Base-by-base conservation (phyloP, 1,140 invertebrate species). In the Aphelinus certus region DNA sequence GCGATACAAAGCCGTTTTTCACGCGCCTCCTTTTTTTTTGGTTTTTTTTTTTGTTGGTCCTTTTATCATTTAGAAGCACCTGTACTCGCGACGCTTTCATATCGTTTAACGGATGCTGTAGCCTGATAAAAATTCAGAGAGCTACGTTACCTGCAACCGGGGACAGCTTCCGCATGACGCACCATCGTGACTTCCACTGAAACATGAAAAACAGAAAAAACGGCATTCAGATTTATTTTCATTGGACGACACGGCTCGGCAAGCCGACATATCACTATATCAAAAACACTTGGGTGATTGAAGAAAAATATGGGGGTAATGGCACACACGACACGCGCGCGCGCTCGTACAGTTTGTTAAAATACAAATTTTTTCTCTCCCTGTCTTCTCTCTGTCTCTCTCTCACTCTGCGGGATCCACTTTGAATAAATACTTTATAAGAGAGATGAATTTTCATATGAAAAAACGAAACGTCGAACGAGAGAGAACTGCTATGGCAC, bases 141-240 rank as follows among this genome's bases (percentile, higher is more conserved):
- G 1, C 2, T 51, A 69, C 53, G 78, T 92, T 90, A 95, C 94
- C 94, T 90, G 94, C 94, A 60, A 95, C 94, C 61, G 94, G 94
- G 67, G 94, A 95, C 79, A 94, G 90, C 86, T 94, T 94, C 82
- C 92, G 91, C 89, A 95, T 91, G 67, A 94, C 92, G 85, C 93
- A 94, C 93, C 93, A 95, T 84, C 94, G 89, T 78, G 92, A 91
- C 86, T 95, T 95, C 94, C 94, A 95, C 93, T 94, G 90, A 78
- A 90, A 91, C 26, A 85, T 79, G 80, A 82, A 83, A 82, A 85
- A 81, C 72, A 81, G 9, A 53, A 4, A 53, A n/a, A 60, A 60
- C 7, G n/a, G 42, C 10, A 60, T 60, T 60, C n/a, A 4, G n/a
- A 60, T 60, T 7, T 60, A 60, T 10, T 60, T 60, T 60, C 10